A percentile compares a stretch with the other conserved stretches of the same genome.
Evolutionary conservation across 2,797 vertebrate genomes (phyloP).

Genomic region (Xyrichtys novacula): DNA sequence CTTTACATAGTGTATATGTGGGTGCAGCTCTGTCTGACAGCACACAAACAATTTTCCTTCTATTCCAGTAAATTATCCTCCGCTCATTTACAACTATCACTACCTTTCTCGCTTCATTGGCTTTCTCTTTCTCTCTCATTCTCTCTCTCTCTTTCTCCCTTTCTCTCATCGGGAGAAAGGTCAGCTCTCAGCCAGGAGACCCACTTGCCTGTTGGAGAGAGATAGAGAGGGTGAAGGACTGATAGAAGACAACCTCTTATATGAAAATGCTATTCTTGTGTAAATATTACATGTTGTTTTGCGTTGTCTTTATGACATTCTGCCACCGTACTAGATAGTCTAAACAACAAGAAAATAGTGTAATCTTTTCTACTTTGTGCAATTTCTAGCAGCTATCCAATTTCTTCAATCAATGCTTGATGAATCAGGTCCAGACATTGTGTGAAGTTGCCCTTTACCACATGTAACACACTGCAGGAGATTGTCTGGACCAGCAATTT

Average conservation of each 20-base stretch:
- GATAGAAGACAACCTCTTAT: slow-evolving; percentile 54
- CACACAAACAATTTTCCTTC: slow-evolving; percentile 51
- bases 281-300: slow-evolving; percentile 15
- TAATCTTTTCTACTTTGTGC: background rate
- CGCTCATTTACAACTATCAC: slow-evolving; percentile 66
- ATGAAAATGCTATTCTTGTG: slow-evolving; percentile 24
- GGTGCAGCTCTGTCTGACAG: slow-evolving; percentile 41
- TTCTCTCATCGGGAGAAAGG: slow-evolving; percentile 77
- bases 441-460: background rate
- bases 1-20: slow-evolving; percentile 9
- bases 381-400: background rate
- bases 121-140: slow-evolving; percentile 45
- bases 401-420: background rate
- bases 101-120: slow-evolving; percentile 57
- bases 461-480: background rate
- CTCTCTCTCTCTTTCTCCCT: slow-evolving; percentile 44
- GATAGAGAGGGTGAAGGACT: slow-evolving; percentile 36
- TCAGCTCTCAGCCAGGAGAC: slow-evolving; percentile 81
- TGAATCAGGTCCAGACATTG: background rate
- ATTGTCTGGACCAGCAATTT: background rate
- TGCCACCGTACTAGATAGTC: background rate
- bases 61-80: slow-evolving; percentile 64
- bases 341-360: slow-evolving; percentile 3
- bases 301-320: slow-evolving; percentile 1
- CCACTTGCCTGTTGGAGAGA: slow-evolving; percentile 58